Evolutionary conservation across 2,888 invertebrate genomes (phyloP).

Genomic region (Cheilosia variabilis): DNA sequence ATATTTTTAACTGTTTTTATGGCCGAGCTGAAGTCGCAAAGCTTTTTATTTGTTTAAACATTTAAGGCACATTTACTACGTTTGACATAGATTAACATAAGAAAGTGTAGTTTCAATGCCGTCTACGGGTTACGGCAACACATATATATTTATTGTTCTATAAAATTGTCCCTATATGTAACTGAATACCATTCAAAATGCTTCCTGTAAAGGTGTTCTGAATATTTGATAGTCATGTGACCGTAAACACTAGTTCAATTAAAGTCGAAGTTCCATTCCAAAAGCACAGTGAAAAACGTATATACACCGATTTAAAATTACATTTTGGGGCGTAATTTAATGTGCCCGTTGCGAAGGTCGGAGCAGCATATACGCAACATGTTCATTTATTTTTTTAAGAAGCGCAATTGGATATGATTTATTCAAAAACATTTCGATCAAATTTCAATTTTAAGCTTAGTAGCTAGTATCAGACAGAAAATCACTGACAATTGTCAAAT

Average conservation of each 20-base stretch:
- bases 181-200: slow-evolving; percentile 15
- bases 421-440: background rate
- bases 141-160: slow-evolving; percentile 2
- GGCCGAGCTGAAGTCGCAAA: slow-evolving; percentile 12
- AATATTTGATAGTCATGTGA: slow-evolving; percentile 43
- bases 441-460: background rate
- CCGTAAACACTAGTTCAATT: slow-evolving; percentile 17
- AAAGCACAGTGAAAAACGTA: background rate
- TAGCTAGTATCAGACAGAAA: background rate
- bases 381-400: background rate
- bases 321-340: slow-evolving; percentile 8
- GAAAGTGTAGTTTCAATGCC: slow-evolving; percentile 50
- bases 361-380: background rate
- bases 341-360: slow-evolving; percentile 2
- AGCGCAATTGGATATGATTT: slow-evolving; percentile 2
- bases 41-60: slow-evolving; percentile 11
- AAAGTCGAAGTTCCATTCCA: background rate
- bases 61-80: slow-evolving; percentile 41
- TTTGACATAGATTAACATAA: slow-evolving; percentile 23
- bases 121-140: background rate
- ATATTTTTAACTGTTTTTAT: slow-evolving; percentile 27
- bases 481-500: background rate
- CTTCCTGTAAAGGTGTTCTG: slow-evolving; percentile 48
- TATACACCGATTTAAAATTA: background rate
- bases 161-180: slow-evolving; percentile 25